phyloP scores from a whole-genome alignment of 2,797 vertebrate species.

The Rhinatrema bivittatum region DNA sequence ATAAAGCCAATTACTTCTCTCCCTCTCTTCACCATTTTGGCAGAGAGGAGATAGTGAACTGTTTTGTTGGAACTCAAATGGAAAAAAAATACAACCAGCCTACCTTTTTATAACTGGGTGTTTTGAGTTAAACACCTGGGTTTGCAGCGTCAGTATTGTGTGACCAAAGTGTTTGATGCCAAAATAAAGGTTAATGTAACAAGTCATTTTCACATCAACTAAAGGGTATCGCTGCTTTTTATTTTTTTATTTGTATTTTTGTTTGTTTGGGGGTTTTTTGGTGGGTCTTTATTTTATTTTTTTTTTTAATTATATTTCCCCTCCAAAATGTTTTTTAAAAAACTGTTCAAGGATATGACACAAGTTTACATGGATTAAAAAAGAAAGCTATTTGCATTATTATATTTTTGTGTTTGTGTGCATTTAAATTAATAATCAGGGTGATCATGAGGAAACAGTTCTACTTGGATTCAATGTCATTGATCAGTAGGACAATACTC shows the following conservation, averaged over 20 bases:
- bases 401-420: slow-evolving; percentile 41
- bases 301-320: slow-evolving; percentile 51
- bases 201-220: slow-evolving; percentile 67
- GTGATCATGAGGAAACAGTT: slow-evolving; percentile 35
- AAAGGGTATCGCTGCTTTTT: slow-evolving; percentile 46
- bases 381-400: slow-evolving; percentile 37
- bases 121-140: slow-evolving; percentile 69
- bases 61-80: slow-evolving; percentile 80
- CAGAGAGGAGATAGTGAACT: slow-evolving; percentile 78
- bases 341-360: slow-evolving; percentile 41
- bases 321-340: slow-evolving; percentile 49
- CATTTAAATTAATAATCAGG: slow-evolving; percentile 21
- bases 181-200: slow-evolving; percentile 74
- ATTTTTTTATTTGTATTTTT: slow-evolving; percentile 24
- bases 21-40: slow-evolving; percentile 33
- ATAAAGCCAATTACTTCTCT: slow-evolving; percentile 53
- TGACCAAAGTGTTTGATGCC: slow-evolving; percentile 99
- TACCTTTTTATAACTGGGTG: slow-evolving; percentile 93
- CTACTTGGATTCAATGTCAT: slow-evolving; percentile 37
- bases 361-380: slow-evolving; percentile 52
- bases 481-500: slow-evolving; percentile 32
- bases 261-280: too few relatives aligned
- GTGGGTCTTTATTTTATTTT: slow-evolving; percentile 29
- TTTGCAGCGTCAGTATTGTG: slow-evolving; percentile 91
- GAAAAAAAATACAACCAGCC: slow-evolving; percentile 92